These are phyloP conservation scores for Semaprochilodus insignis DNA, from an alignment of 2,797 vertebrate genomes.

Conservation along the genomic window DNA sequence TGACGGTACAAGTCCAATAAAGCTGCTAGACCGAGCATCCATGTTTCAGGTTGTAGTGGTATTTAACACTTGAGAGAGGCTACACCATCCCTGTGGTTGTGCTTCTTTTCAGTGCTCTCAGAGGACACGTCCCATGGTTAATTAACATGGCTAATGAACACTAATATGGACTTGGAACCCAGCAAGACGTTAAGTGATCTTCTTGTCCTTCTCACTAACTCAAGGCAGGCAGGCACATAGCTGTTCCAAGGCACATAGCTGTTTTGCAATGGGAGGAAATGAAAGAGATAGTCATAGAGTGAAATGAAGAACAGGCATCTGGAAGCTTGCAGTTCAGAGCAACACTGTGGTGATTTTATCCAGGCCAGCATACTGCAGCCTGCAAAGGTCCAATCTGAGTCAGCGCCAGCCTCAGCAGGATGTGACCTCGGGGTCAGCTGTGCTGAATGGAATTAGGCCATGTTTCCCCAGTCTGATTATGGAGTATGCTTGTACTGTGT, in stretches of 20 bases:
- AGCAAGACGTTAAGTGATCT: no score
- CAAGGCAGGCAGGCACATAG: not conserved
- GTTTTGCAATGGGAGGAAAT: not conserved
- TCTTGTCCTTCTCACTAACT: not conserved
- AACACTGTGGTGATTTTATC: conserved; percentile 37
- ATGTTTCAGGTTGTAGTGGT: no score
- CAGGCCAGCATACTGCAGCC: conserved; percentile 11
- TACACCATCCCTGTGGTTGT: no score
- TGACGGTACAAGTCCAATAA: no score
- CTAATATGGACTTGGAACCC: no score
- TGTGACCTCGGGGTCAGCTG: conserved; percentile 6
- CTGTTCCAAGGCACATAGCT: not conserved
- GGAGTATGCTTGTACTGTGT: not conserved
- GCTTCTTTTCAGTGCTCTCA: no score
- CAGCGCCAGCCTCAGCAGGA: conserved; percentile 37
- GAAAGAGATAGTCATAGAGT: not conserved
- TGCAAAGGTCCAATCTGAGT: conserved; percentile 33
- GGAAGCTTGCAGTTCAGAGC: conserved; percentile 24
- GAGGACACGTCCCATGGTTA: no score
- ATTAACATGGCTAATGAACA: no score
- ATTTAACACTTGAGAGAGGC: no score
- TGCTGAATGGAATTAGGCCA: not conserved
- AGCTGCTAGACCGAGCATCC: no score
- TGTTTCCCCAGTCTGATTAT: not conserved
- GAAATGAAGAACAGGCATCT: not conserved